Conservation (phyloP, 2,888 invertebrate genomes). For the Netelia virgata region DNA sequence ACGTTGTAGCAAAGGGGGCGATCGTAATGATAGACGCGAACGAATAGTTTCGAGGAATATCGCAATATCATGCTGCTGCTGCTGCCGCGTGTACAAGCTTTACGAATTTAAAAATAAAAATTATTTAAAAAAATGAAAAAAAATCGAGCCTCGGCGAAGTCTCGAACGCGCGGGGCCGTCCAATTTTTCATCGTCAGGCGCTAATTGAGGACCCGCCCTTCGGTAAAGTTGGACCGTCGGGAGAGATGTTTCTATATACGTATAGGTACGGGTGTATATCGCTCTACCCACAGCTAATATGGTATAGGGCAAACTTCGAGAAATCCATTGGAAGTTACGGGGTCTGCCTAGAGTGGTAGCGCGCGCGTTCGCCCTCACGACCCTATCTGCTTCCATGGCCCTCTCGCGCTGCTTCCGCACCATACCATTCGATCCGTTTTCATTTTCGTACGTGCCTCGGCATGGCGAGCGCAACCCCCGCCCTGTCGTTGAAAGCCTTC, state of each 20-base stretch:
- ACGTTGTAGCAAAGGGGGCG: neutral
- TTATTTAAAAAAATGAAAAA: slow-evolving; percentile 9
- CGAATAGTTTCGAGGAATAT: slow-evolving; percentile 21
- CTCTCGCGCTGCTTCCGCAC: slow-evolving; percentile 68
- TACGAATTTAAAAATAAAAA: slow-evolving; percentile 55
- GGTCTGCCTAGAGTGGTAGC: slow-evolving; percentile 65
- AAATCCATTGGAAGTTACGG: slow-evolving; percentile 74
- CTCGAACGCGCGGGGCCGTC: slow-evolving; percentile 57
- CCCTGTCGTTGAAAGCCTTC: slow-evolving; percentile 72
- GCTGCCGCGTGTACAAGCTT: slow-evolving; percentile 42
- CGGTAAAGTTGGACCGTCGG: slow-evolving; percentile 67
- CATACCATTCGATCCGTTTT: slow-evolving; percentile 75
- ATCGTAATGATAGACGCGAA: slow-evolving; percentile 1
- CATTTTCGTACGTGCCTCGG: slow-evolving; percentile 73
- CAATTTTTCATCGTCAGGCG: slow-evolving; percentile 78
- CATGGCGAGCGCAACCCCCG: slow-evolving; percentile 33
- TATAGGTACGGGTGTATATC: slow-evolving; percentile 59
- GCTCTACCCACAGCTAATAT: slow-evolving; percentile 62
- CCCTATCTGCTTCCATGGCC: slow-evolving; percentile 48
- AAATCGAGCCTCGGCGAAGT: slow-evolving; percentile 50
- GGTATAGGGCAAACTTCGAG: slow-evolving; percentile 69
- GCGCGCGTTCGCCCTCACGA: slow-evolving; percentile 8
- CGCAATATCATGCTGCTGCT: slow-evolving; percentile 37
- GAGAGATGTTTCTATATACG: slow-evolving; percentile 42
- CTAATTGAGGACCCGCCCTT: slow-evolving; percentile 76